A percentile compares a stretch with the other conserved stretches of the same genome.
These are phyloP conservation scores for Cepaea nemoralis DNA, from an alignment of 1,140 invertebrate genomes.

Conservation along the genomic window DNA sequence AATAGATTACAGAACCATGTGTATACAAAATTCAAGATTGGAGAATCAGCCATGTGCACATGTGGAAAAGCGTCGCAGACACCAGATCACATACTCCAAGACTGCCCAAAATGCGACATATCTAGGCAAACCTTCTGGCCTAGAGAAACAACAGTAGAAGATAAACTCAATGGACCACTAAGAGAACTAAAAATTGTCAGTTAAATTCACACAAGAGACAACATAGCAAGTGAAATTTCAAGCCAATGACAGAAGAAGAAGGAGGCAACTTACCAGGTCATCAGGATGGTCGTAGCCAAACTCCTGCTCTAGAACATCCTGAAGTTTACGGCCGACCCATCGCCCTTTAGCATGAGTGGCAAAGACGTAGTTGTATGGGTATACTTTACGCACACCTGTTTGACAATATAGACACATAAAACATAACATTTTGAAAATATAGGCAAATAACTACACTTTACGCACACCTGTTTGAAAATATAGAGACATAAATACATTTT, in stretches of 20 bases:
- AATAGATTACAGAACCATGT: no score
- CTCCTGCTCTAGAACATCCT: slow-evolving; percentile 94
- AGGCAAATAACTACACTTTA: not conserved
- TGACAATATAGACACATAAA: slow-evolving; percentile 23
- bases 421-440: not conserved
- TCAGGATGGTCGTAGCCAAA: slow-evolving; percentile 82
- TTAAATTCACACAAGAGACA: no score
- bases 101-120: no score
- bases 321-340: slow-evolving; percentile 94
- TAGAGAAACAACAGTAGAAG: no score
- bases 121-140: no score
- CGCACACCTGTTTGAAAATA: not conserved
- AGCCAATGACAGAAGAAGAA: no score
- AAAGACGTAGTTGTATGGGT: slow-evolving; percentile 98
- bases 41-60: no score
- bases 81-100: no score
- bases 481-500: not conserved
- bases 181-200: no score
- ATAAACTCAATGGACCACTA: no score
- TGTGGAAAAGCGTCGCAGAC: no score
- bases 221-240: not conserved
- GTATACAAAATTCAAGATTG: no score
- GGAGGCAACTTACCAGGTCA: slow-evolving; percentile 81
- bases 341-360: slow-evolving; percentile 96
- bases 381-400: slow-evolving; percentile 94